Conservation (phyloP, 2,888 invertebrate species). For the Epistrophella euchroma region DNA sequence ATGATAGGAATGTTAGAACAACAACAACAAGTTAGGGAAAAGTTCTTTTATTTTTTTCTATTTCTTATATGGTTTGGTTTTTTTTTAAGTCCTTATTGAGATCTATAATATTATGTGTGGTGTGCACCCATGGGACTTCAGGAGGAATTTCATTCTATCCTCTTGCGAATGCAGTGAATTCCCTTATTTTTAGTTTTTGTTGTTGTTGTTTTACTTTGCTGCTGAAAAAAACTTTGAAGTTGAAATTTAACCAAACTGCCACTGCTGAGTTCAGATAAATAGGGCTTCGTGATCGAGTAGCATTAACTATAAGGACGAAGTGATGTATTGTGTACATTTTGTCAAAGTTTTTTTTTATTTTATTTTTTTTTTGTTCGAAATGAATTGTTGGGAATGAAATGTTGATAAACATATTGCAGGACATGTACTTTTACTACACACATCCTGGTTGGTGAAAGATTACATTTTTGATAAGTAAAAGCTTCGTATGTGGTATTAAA, state of each 20-base stretch:
- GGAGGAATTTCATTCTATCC: background rate
- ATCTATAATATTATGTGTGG: conserved; percentile 15
- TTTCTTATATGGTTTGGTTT: background rate
- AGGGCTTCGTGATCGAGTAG: conserved; percentile 69
- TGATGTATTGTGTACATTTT: conserved; percentile 72
- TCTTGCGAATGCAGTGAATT: conserved; percentile 46
- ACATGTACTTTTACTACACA: conserved; percentile 22
- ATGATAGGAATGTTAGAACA: conserved; percentile 32
- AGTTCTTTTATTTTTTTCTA: conserved; percentile 39
- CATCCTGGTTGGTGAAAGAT: background rate
- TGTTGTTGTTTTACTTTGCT: conserved; percentile 7
- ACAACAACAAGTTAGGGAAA: conserved; percentile 61
- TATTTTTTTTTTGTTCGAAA: conserved; percentile 21
- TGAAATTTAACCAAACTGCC: conserved; percentile 51
- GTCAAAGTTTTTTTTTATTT: conserved; percentile 41
- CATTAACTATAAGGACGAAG: conserved; percentile 70
- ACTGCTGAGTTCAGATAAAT: conserved; percentile 68
- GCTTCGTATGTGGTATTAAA: background rate
- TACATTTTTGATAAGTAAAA: background rate
- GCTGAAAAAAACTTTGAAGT: conserved; percentile 47
- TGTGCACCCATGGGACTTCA: conserved; percentile 35
- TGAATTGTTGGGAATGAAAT: conserved; percentile 22
- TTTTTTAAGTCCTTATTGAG: conserved; percentile 2
- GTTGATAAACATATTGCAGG: conserved; percentile 24
- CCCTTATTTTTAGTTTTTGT: background rate